Evolutionary conservation across 37 sponge, comb jelly and placozoan species (phyloP).

Genomic region (Spongilla lacustris): DNA sequence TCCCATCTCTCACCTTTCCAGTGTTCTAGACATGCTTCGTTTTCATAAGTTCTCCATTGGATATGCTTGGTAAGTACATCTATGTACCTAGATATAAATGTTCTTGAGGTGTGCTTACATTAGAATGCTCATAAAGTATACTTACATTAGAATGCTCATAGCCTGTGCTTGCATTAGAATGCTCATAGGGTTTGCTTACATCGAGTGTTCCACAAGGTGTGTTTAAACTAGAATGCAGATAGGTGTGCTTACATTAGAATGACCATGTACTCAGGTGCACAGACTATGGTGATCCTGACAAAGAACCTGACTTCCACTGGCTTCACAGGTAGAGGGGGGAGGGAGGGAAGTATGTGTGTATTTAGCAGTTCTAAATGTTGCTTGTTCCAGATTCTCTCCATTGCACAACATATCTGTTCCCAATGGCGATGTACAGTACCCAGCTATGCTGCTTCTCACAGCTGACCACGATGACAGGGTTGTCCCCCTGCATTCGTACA

Average conservation of each 20-base stretch:
- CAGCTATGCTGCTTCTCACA: constrained; percentile 85
- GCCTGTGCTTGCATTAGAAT: no score
- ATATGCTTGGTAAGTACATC: constrained; percentile 83
- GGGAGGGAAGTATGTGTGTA: background rate
- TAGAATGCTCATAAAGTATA: no score
- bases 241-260: background rate
- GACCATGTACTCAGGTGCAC: constrained; percentile 64
- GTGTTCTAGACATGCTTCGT: constrained; percentile 92
- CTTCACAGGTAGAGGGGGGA: constrained; percentile 52
- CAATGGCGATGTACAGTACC: constrained; percentile 68
- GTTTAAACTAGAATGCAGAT: no score
- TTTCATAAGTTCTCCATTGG: constrained; percentile 99
- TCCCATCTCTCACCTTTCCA: constrained; percentile 31
- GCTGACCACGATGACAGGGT: constrained; percentile 99
- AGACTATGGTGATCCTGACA: constrained; percentile 93
- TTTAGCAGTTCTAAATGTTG: constrained; percentile 3
- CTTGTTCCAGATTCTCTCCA: constrained; percentile 78
- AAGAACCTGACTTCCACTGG: constrained; percentile 78
- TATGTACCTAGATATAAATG: no score
- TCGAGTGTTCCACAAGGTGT: no score
- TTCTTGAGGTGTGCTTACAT: background rate
- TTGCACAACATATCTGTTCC: constrained; percentile 83
- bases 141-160: no score
- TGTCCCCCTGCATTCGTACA: constrained; percentile 95
- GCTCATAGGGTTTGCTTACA: no score